These are phyloP conservation scores for Trichopoda pennipes DNA, from an alignment of 2,888 invertebrate genomes.

Conservation along the genomic window DNA sequence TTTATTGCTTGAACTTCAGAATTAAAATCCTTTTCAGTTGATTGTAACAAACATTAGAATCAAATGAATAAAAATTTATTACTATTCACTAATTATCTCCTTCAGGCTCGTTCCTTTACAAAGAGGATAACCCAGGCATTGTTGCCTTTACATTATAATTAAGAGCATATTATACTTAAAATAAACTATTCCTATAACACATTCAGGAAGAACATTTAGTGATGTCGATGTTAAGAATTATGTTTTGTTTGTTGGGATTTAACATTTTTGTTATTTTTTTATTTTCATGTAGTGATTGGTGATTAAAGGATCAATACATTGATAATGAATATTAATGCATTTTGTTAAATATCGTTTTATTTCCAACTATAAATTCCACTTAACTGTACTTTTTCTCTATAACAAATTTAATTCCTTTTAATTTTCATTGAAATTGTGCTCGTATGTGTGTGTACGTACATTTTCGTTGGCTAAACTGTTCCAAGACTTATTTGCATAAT, in stretches of 20 bases:
- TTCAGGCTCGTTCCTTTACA: no score
- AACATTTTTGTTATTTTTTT: background rate
- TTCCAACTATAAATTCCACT: background rate
- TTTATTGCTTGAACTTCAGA: no score
- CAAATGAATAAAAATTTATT: no score
- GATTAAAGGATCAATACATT: slow-evolving; percentile 65
- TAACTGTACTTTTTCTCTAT: slow-evolving; percentile 41
- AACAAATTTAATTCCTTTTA: background rate
- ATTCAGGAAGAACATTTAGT: no score
- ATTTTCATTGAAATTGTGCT: slow-evolving; percentile 7
- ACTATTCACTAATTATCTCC: no score
- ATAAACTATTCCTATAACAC: no score
- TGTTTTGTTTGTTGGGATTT: slow-evolving; percentile 18
- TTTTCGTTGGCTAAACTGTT: slow-evolving; percentile 32
- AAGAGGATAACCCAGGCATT: no score
- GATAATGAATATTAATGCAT: slow-evolving; percentile 68
- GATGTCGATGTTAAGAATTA: no score
- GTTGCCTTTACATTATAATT: no score
- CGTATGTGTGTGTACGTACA: background rate
- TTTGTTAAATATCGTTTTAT: slow-evolving; percentile 8
- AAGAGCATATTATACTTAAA: no score
- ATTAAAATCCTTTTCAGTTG: no score
- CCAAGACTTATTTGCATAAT: slow-evolving; percentile 66
- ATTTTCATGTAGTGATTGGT: background rate
- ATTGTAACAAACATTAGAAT: no score